These are phyloP conservation scores for Pyxicephalus adspersus DNA, from an alignment of 2,113 vertebrate species.

Conservation along the genomic window DNA sequence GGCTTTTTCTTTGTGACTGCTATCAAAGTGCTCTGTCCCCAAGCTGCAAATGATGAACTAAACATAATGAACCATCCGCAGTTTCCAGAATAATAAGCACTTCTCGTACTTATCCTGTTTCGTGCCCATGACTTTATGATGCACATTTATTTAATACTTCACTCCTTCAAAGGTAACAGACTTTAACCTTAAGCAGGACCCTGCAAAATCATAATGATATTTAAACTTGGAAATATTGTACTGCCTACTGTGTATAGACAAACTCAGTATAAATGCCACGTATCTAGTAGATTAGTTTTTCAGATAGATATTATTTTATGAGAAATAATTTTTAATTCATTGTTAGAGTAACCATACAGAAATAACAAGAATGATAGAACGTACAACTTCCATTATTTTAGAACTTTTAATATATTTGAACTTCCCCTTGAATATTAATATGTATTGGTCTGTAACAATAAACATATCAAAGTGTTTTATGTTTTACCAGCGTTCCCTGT, in stretches of 20 bases:
- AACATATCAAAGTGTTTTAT: no score
- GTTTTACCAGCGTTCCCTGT: no score
- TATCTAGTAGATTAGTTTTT: not conserved
- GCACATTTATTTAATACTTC: not conserved
- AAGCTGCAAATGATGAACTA: slow-evolving; percentile 1
- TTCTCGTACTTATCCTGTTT: not conserved
- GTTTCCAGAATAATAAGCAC: slow-evolving; percentile 1
- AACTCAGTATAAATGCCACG: no score
- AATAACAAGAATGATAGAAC: no score
- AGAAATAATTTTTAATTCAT: no score
- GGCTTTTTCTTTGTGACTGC: not conserved
- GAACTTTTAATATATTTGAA: no score
- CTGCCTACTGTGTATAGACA: not conserved
- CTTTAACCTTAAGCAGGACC: not conserved
- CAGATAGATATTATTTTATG: no score
- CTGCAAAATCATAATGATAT: not conserved
- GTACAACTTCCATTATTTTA: no score
- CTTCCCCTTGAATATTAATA: no score
- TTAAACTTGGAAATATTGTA: not conserved
- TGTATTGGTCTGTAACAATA: no score
- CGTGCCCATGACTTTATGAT: not conserved
- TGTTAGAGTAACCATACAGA: no score
- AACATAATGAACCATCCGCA: slow-evolving; percentile 25
- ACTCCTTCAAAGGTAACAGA: not conserved
- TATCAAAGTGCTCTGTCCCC: not conserved